A percentile compares a stretch with the other conserved stretches of the same genome.
These are phyloP conservation scores for Caenorhabditis plicata DNA, from an alignment of 2,888 invertebrate species.

Conservation along the genomic window DNA sequence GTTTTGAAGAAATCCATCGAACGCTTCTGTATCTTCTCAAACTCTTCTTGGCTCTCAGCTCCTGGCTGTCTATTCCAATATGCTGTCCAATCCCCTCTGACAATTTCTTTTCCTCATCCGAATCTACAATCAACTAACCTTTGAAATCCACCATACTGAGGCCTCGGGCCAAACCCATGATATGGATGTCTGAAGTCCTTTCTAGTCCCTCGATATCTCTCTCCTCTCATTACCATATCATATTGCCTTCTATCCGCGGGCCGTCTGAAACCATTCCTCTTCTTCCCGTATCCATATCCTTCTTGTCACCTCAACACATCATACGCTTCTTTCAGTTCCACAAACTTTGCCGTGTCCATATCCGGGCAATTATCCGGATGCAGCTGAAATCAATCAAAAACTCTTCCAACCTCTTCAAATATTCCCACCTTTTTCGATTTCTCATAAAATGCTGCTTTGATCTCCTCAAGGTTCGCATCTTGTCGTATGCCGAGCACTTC, in stretches of 20 bases:
- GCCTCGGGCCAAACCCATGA: constrained; percentile 1
- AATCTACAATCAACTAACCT: constrained; percentile 2
- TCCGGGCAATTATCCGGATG: constrained; percentile 53
- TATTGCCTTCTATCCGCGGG: constrained; percentile 50
- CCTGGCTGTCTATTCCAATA: constrained; percentile 24
- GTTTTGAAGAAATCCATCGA: constrained; percentile 37
- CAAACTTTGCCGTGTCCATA: constrained; percentile 37
- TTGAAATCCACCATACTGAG: constrained; percentile 24
- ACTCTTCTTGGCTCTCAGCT: too few relatives aligned
- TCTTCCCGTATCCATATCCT: not conserved
- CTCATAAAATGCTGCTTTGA: constrained; percentile 56
- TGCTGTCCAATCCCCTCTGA: constrained; percentile 24
- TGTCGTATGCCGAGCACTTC: constrained; percentile 51
- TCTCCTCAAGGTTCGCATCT: constrained; percentile 45
- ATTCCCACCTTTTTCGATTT: constrained; percentile 56
- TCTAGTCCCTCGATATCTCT: constrained; percentile 1
- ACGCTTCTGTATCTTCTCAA: too few relatives aligned
- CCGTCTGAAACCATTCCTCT: constrained; percentile 17
- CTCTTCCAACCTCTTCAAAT: too few relatives aligned
- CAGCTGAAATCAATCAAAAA: constrained; percentile 34
- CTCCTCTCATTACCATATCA: constrained; percentile 18
- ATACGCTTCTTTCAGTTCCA: constrained; percentile 57
- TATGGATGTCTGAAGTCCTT: constrained; percentile 2
- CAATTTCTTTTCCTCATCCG: not conserved
- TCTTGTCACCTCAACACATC: constrained; percentile 37